Evolutionary conservation across 2,113 vertebrate genomes (phyloP).

Genomic region (Dicerorhinus sumatrensis): DNA sequence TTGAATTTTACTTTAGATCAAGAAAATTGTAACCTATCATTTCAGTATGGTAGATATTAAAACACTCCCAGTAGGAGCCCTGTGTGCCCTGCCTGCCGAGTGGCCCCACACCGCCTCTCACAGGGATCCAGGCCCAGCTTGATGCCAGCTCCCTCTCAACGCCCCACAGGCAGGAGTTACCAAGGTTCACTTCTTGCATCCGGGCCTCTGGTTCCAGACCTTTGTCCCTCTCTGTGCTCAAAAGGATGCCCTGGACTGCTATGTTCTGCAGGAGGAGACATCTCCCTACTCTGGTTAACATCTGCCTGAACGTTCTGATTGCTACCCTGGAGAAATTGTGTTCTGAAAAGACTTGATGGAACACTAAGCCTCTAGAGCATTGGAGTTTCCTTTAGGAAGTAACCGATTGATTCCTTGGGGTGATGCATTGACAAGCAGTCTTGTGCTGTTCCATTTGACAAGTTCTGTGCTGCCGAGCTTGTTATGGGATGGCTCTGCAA

Average conservation of each 20-base stretch:
- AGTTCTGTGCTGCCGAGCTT: conserved; percentile 93
- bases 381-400: conserved; percentile 91
- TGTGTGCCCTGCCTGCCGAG: not conserved
- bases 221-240: not conserved
- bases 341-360: conserved; percentile 87
- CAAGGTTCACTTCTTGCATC: conserved; percentile 42
- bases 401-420: conserved; percentile 89
- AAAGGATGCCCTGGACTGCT: not conserved
- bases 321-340: conserved; percentile 88
- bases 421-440: conserved; percentile 88
- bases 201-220: not conserved
- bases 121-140: not conserved
- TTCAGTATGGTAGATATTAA: not conserved
- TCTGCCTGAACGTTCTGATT: conserved; percentile 87
- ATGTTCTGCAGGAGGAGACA: conserved; percentile 81
- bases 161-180: too few species aligned
- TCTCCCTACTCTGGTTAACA: conserved; percentile 85
- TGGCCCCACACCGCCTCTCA: not conserved
- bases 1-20: not conserved
- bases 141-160: not conserved
- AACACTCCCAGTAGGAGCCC: not conserved
- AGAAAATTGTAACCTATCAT: not conserved
- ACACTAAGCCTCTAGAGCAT: conserved; percentile 89
- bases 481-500: conserved; percentile 95
- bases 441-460: conserved; percentile 64